Evolutionary conservation across 2,797 vertebrate genomes (phyloP).

Genomic region (Carapus acus): DNA sequence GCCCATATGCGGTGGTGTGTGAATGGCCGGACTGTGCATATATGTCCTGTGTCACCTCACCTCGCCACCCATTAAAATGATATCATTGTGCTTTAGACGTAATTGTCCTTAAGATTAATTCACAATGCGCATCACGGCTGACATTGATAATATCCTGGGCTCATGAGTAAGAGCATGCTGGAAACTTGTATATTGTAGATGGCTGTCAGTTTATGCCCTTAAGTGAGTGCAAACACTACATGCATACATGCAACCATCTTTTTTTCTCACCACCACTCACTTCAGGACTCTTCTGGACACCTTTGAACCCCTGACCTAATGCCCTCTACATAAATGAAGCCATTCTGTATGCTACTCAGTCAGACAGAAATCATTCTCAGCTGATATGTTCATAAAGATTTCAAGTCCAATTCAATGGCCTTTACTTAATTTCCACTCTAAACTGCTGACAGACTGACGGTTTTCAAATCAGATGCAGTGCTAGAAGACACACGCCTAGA

Average conservation of each 20-base stretch:
- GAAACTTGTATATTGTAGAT: constrained; percentile 49
- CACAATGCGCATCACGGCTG: constrained; percentile 63
- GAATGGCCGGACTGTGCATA: constrained; percentile 15
- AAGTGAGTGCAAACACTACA: constrained; percentile 3
- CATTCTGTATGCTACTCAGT: no score
- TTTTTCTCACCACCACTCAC: no score
- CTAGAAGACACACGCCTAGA: constrained; percentile 59
- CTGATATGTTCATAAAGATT: no score
- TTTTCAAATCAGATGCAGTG: constrained; percentile 64
- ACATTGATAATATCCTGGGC: constrained; percentile 56
- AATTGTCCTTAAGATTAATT: constrained; percentile 63
- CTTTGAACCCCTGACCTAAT: no score
- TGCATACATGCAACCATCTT: no score
- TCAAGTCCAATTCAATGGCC: not conserved
- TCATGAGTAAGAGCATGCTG: constrained; percentile 40
- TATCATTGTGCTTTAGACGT: constrained; percentile 61
- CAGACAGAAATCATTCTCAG: no score
- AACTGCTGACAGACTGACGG: constrained; percentile 67
- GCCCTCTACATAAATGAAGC: no score
- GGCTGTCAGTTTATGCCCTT: constrained; percentile 23
- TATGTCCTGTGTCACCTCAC: constrained; percentile 51
- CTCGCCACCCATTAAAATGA: constrained; percentile 63
- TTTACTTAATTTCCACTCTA: constrained; percentile 44
- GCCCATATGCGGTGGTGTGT: constrained; percentile 52
- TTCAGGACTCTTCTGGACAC: not conserved